Base-by-base conservation (phyloP, 1,140 invertebrate genomes). In the Acromyrmex heyeri region DNA sequence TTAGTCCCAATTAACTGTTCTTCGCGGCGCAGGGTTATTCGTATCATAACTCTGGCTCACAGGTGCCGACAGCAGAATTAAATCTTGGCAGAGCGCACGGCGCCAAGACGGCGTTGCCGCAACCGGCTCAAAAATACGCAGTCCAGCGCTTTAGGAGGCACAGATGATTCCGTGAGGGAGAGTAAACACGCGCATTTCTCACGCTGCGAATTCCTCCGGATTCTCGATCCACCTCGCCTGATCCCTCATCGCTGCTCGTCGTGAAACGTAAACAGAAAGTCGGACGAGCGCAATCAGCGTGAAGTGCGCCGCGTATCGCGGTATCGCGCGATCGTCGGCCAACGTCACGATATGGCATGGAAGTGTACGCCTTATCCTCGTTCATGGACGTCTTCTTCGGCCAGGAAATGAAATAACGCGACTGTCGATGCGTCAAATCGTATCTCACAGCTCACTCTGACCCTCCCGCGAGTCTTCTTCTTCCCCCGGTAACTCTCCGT, bases 61-160 rank as follows among this genome's bases (percentile, higher is more conserved):
- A 18, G 44, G n/a, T 24, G 34, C 44, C 1, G 65, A 48, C 21
- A 16, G 7, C 16, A 18, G 48, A 73, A 73, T 53, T 73, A 73
- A 73, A 75, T 75, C 62, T 57, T 57, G 72, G 18, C 72, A 57
- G 12, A 8, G 6, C 48, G 14, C 72, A 16, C 27, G 50, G 4
- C 69, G 69, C 24, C 18, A 18, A 18, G 16, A 53, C 48, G 69
- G 50, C 48, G 24, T n/a, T 34, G 18, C 30, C 27, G 53, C 30
- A 21, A 59, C 48, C 53, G 53, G 30, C 72, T 57, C 30, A 21
- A 34, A 62, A 62, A 18, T 62, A 59, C 21, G 38, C 38, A 44
- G 38, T 44, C 38, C 38, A 44, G 16, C 34, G 7, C 34, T 38
- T 38, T 38, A 38, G 7, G 34, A 38, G 34, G 34, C 64, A 8